Evolutionary conservation across 2,113 vertebrate species (phyloP), one percentile per base, ranked within the genome.

Genomic region (Mesitornis unicolor): DNA sequence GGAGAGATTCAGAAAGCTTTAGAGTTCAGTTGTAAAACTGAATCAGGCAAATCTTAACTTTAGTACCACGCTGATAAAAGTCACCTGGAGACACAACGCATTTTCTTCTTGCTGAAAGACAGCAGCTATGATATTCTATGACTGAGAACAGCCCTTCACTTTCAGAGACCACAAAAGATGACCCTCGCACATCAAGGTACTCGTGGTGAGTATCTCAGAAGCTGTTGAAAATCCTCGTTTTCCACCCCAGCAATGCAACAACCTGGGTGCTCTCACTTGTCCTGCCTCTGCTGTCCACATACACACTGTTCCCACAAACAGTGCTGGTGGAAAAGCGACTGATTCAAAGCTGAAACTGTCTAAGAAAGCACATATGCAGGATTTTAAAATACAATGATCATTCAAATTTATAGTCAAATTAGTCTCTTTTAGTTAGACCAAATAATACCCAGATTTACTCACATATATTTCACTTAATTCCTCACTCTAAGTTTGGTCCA

Each of bases 111-210:
- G 54, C 40, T 45, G 51, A 48, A 69, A 42, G 26, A n/a, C 4
- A 80, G 54, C 38, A 80, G 47, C 38, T 26, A 16, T 1, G 5
- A 35, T 3, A 60, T 1, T 43, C 48, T 11, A 4, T 0, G 2
- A n/a, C 51, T 22, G 15, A 56, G 33, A 33, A 2, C 18, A 3
- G 1, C 16, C 43, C 60, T 84, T 67, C n/a, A 0, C 29, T 47
- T 70, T n/a, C 2, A 3, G 43, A 63, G 63, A 24, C 4, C 21
- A 6, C 47, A 31, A 25, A 67, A 29, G 77, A 79, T 80, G 56
- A n/a, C 54, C 89, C 57, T 68, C 60, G 17, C 21, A 13, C 33
- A 9, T 1, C 3, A 21, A 24, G 48, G 22, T 47, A 18, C 3
- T 50, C 0, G 3, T 54, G 73, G 40, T 2, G 10, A 48, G 43